A percentile compares a stretch with the other conserved stretches of the same genome.
Evolutionary conservation across 2,113 vertebrate genomes (phyloP).

Genomic region (Lutjanus erythropterus): DNA sequence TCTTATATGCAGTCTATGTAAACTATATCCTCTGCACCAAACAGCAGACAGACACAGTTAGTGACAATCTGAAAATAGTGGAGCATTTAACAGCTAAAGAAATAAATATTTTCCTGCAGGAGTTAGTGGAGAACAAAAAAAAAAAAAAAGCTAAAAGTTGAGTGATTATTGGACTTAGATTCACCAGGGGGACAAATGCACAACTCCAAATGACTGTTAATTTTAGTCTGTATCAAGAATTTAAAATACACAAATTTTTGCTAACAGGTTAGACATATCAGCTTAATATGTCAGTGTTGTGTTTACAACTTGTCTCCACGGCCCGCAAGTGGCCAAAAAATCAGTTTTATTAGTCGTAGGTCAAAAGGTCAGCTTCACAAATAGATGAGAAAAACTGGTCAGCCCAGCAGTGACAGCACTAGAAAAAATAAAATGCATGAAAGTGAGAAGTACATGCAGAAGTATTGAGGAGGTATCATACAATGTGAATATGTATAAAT

Average conservation of each 20-base stretch:
- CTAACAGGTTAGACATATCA: background rate
- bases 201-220: background rate
- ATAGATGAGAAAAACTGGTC: no score
- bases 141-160: background rate
- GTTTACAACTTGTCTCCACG: background rate
- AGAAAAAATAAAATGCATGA: no score
- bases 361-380: no score
- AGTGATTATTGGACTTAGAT: background rate
- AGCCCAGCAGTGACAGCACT: no score
- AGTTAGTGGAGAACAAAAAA: background rate
- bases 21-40: no score
- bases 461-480: no score
- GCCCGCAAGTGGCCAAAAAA: background rate
- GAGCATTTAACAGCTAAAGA: background rate
- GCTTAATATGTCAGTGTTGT: background rate
- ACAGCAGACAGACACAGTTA: no score
- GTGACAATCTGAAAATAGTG: no score
- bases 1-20: no score
- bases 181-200: background rate
- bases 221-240: background rate
- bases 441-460: no score
- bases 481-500: no score
- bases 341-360: no score
- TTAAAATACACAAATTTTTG: background rate
- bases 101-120: background rate